These are phyloP conservation scores for Mythimna lalbum DNA, from an alignment of 2,888 invertebrate species.

Conservation along the genomic window DNA sequence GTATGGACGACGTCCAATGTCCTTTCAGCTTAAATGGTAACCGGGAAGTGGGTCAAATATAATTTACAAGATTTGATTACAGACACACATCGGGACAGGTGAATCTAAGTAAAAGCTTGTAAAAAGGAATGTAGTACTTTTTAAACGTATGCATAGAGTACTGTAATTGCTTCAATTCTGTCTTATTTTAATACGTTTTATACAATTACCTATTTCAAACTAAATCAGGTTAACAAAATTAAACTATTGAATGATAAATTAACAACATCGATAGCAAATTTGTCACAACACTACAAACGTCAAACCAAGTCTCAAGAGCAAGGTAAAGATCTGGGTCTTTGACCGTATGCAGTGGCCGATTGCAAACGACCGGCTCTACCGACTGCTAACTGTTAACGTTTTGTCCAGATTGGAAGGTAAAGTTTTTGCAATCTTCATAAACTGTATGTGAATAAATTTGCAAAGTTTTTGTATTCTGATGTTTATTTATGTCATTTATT, in stretches of 20 bases:
- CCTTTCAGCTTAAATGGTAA: no score
- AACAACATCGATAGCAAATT: constrained; percentile 44
- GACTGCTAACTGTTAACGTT: constrained; percentile 42
- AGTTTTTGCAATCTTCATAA: neutral
- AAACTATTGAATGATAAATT: neutral
- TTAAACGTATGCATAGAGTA: no score
- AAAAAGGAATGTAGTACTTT: no score
- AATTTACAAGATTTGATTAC: no score
- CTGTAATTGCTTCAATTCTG: no score
- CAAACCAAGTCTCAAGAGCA: constrained; percentile 87
- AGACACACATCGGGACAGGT: no score
- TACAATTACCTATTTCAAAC: neutral
- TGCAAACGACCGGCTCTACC: constrained; percentile 42
- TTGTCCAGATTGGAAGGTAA: constrained; percentile 1
- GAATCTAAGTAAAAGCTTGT: no score
- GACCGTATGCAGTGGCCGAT: constrained; percentile 80
- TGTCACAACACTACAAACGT: constrained; percentile 76
- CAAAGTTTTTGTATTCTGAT: no score
- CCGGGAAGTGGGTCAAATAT: no score
- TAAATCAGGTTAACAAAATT: neutral
- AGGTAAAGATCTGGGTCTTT: constrained; percentile 90
- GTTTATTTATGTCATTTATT: no score
- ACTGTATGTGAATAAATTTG: neutral
- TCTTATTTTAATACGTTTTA: no score
- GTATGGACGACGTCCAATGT: no score